Evolutionary conservation across 2,797 vertebrate genomes (phyloP).

Genomic region (Lophius americanus): DNA sequence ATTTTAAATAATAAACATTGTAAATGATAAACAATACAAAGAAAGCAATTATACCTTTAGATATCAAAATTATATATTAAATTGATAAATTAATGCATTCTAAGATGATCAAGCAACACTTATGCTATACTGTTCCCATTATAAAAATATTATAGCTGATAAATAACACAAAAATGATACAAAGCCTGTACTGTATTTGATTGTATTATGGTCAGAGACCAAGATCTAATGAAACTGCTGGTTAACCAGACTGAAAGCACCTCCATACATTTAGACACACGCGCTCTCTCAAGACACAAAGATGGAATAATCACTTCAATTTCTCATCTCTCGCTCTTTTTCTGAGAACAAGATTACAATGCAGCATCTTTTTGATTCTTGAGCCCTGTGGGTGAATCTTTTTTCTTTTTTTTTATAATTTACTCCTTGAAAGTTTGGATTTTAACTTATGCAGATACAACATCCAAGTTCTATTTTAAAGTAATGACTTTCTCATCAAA

Average conservation of each 20-base stretch:
- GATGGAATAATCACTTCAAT: conserved; percentile 69
- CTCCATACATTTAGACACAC: conserved; percentile 38
- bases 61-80: too few species aligned
- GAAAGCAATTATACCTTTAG: too few species aligned
- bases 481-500: conserved; percentile 68
- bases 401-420: conserved; percentile 51
- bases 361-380: conserved; percentile 67
- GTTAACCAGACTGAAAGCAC: conserved; percentile 57
- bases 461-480: conserved; percentile 55
- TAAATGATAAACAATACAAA: too few species aligned
- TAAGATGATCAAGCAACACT: too few species aligned
- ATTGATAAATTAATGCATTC: too few species aligned
- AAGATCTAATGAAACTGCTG: conserved; percentile 57
- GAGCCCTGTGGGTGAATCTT: conserved; percentile 45
- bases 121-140: too few species aligned
- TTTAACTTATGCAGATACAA: conserved; percentile 57
- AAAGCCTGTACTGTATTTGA: too few species aligned
- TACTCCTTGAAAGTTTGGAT: conserved; percentile 65
- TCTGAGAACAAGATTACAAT: conserved; percentile 66
- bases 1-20: too few species aligned
- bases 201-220: conserved; percentile 39
- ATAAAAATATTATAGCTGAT: too few species aligned
- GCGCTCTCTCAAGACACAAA: conserved; percentile 51
- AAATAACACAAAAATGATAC: too few species aligned
- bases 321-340: conserved; percentile 60